Conservation (phyloP, 2,113 vertebrate species). For the Fregetta grallaria region DNA sequence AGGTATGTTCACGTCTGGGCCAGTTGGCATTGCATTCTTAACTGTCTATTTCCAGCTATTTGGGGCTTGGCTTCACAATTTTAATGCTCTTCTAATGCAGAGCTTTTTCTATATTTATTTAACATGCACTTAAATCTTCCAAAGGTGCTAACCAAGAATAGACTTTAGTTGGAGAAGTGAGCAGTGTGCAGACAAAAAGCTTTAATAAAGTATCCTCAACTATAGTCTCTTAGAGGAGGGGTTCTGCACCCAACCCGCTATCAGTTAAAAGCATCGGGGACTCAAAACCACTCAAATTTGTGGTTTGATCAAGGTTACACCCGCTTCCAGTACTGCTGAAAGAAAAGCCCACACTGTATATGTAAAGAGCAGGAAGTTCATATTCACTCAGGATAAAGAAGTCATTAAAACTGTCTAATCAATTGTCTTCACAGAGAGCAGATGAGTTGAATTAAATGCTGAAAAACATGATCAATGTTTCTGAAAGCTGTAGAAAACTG, state of each 20-base stretch:
- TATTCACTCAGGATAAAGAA: not conserved
- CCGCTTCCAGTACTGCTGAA: slow-evolving; percentile 54
- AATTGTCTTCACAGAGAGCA: not conserved
- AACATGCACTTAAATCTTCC: not conserved
- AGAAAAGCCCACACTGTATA: not conserved
- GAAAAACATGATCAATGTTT: not conserved
- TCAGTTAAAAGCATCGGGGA: slow-evolving; percentile 26
- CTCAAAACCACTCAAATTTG: not conserved
- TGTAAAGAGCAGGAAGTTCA: not conserved
- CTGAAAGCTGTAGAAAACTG: not conserved
- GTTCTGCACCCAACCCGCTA: slow-evolving; percentile 15
- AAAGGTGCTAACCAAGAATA: not conserved
- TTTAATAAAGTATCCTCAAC: slow-evolving; percentile 46
- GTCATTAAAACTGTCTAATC: not conserved
- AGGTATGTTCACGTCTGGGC: not conserved
- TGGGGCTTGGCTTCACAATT: not conserved
- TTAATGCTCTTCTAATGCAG: not conserved
- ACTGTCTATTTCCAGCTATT: not conserved
- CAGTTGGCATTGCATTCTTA: not conserved
- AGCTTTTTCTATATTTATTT: not conserved
- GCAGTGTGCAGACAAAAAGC: slow-evolving; percentile 14
- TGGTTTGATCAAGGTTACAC: slow-evolving; percentile 34
- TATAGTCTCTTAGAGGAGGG: slow-evolving; percentile 13
- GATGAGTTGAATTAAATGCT: not conserved
- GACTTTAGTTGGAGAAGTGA: not conserved